Evolutionary conservation across 2,888 invertebrate genomes (phyloP).

Genomic region (Machimus atricapillus): DNA sequence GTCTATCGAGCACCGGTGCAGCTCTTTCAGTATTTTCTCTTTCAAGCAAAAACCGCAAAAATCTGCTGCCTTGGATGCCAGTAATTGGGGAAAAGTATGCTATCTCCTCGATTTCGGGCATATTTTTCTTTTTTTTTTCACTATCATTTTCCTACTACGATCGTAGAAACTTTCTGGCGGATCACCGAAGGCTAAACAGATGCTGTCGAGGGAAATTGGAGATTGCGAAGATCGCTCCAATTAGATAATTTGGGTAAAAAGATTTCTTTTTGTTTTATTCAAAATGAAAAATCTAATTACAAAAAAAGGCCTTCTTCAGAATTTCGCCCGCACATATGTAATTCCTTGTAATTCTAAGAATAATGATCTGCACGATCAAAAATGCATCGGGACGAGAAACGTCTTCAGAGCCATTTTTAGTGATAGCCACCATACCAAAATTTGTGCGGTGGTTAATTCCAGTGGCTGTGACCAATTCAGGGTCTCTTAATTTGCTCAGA

Average conservation of each 20-base stretch:
- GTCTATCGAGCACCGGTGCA: neutral
- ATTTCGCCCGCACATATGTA: neutral
- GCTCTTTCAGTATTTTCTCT: neutral
- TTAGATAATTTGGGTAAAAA: neutral
- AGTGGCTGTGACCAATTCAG: neutral
- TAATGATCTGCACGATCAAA: neutral
- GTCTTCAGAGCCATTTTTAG: neutral
- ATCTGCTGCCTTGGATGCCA: neutral
- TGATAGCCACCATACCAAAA: neutral
- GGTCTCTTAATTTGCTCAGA: neutral
- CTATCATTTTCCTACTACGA: neutral
- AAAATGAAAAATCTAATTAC: neutral
- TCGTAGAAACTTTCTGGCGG: neutral
- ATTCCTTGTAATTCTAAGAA: neutral
- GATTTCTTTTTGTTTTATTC: neutral
- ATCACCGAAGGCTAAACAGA: neutral
- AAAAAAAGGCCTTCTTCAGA: neutral
- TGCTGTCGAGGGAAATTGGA: neutral
- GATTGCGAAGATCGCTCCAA: neutral
- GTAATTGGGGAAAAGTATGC: conserved; percentile 14
- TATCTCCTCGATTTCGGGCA: neutral
- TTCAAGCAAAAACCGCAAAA: conserved; percentile 16
- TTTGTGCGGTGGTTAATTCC: neutral
- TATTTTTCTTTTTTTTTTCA: neutral
- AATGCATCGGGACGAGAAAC: neutral